A percentile compares a stretch with the other conserved stretches of the same genome.
Conservation (phyloP, 1,140 invertebrate species). For the Wiebesia pumilae region DNA sequence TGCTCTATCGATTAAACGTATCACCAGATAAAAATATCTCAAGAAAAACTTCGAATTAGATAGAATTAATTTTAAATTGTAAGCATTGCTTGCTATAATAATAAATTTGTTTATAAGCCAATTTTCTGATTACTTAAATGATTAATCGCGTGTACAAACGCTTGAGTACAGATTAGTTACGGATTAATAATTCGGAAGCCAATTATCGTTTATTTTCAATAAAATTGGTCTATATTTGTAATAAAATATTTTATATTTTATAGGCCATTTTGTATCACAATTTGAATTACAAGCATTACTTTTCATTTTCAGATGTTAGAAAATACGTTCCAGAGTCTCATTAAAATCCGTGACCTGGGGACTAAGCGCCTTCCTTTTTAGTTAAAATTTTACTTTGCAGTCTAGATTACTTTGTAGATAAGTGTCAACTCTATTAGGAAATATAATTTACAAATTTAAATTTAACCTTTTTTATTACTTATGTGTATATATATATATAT, state of each 20-base stretch:
- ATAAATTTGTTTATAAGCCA: no score
- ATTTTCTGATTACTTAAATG: no score
- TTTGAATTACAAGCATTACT: neutral
- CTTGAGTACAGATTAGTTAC: neutral
- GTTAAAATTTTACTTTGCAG: neutral
- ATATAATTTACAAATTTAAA: neutral
- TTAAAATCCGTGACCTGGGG: neutral
- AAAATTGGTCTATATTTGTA: neutral
- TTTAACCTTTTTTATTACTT: neutral
- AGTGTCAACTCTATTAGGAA: neutral
- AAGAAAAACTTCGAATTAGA: neutral
- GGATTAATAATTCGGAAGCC: neutral
- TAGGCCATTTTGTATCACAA: neutral
- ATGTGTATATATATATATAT: neutral
- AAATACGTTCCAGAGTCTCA: neutral
- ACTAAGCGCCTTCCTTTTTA: neutral
- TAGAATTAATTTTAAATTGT: neutral
- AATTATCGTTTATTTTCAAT: neutral
- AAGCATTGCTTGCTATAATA: neutral
- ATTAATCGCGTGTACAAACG: no score
- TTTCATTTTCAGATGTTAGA: conserved; percentile 15
- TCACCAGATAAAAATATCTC: neutral
- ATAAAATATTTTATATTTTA: neutral
- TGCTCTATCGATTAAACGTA: neutral
- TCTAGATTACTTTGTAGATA: neutral